These are phyloP conservation scores for Euschistus heros DNA, from an alignment of 1,140 invertebrate species.

Conservation along the genomic window DNA sequence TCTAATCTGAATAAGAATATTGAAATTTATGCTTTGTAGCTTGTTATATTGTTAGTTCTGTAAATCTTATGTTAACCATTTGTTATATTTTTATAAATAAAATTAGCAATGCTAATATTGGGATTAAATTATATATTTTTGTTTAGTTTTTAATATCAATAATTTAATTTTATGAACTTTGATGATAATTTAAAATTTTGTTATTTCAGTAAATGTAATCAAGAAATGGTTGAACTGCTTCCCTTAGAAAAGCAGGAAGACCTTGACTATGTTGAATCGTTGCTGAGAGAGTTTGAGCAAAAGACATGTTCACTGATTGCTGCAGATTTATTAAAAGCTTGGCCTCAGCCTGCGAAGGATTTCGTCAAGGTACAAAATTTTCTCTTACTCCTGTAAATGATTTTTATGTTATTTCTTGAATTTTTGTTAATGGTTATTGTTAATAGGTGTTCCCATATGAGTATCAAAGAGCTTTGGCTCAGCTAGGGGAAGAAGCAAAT, in stretches of 20 bases:
- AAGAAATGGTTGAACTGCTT: slow-evolving; percentile 79
- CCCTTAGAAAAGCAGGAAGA: slow-evolving; percentile 71
- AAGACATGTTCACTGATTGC: slow-evolving; percentile 87
- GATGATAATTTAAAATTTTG: neutral
- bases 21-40: too few species aligned
- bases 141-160: too few species aligned
- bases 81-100: too few species aligned
- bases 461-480: slow-evolving; percentile 81
- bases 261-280: slow-evolving; percentile 60
- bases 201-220: slow-evolving; percentile 70
- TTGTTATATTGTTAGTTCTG: too few species aligned
- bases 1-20: too few species aligned
- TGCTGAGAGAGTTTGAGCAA: slow-evolving; percentile 77
- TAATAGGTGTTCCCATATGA: slow-evolving; percentile 83
- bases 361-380: slow-evolving; percentile 67
- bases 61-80: too few species aligned
- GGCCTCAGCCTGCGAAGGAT: slow-evolving; percentile 63
- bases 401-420: neutral
- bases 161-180: too few species aligned
- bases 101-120: too few species aligned
- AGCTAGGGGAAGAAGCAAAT: slow-evolving; percentile 50
- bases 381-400: neutral
- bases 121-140: too few species aligned
- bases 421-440: neutral
- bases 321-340: slow-evolving; percentile 63